phyloP scores from a whole-genome alignment of 2,888 invertebrate genomes.

The Lochmaea capreae region DNA sequence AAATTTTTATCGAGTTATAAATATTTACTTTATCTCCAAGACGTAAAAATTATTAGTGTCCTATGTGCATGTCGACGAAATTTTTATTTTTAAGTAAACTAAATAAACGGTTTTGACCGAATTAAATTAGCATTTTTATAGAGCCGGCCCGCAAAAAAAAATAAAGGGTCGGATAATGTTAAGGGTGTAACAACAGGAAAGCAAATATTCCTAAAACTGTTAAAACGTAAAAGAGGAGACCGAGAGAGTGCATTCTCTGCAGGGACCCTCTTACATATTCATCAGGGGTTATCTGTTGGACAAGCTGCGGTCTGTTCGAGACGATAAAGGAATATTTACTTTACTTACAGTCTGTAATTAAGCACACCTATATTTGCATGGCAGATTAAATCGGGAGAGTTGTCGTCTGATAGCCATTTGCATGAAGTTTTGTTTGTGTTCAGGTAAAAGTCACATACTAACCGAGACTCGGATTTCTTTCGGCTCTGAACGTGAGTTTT shows the following conservation, averaged over 20 bases:
- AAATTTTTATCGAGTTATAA: slow-evolving; percentile 29
- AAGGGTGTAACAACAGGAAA: slow-evolving; percentile 43
- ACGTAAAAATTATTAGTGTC: too few relatives aligned
- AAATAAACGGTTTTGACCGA: too few relatives aligned
- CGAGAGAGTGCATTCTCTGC: slow-evolving; percentile 49
- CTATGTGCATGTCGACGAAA: too few relatives aligned
- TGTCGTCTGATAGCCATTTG: slow-evolving; percentile 61
- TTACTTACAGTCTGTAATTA: slow-evolving; percentile 65
- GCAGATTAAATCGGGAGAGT: slow-evolving; percentile 63
- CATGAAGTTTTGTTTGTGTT: slow-evolving; percentile 64
- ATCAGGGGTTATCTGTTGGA: slow-evolving; percentile 64
- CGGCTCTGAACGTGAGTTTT: neutral
- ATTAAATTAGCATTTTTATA: too few relatives aligned
- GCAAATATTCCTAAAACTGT: slow-evolving; percentile 56
- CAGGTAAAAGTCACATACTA: slow-evolving; percentile 59
- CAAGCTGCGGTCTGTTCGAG: slow-evolving; percentile 62
- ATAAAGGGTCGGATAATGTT: neutral
- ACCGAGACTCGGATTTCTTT: slow-evolving; percentile 47
- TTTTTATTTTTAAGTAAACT: too few relatives aligned
- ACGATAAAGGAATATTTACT: slow-evolving; percentile 66
- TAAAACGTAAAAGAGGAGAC: slow-evolving; percentile 56
- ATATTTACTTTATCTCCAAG: slow-evolving; percentile 24
- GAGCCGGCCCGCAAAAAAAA: too few relatives aligned
- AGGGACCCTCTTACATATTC: slow-evolving; percentile 63
- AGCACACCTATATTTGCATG: slow-evolving; percentile 66